Evolutionary conservation across 2,797 vertebrate species (phyloP), one percentile per base, ranked within the genome.

Genomic region (Capromys pilorides): DNA sequence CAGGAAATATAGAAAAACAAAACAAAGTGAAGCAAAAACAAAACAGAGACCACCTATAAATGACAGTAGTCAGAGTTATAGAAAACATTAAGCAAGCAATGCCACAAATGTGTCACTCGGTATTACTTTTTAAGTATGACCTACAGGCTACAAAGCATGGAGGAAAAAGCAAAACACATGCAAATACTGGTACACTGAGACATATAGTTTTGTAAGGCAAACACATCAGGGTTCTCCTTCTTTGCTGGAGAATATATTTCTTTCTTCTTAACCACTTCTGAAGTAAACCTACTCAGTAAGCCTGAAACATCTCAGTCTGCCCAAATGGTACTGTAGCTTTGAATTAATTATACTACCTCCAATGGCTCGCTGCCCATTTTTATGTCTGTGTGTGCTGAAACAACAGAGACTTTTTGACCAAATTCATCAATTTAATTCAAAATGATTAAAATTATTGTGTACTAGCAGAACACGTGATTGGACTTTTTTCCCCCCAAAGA

Each of bases 361-460:
- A 33, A 8, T 18, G 49, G 31, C 14, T 45, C 28, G 3, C 18
- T 45, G 14, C 18, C 39, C 57, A 51, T 28, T 88, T 80, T 86
- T 49, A 77, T 26, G 1, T 36, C 69, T 59, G 94, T 77, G 18
- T 49, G 18, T 84, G 5, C 67, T 78, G 12, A 85, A 73, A 84
- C 13, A 49, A 49, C 21, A 78, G 10, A 90, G 19, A 96, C 79
- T 18, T 9, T 90, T 80, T 77, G 45, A 81, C 39, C 67, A 69
- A 69, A 95, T 51, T 83, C 54, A 67, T 79, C 88, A 71, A 59
- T 92, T 88, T 94, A 62, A 86, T 94, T 33, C 88, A 92, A 94
- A 94, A 78, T 80, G 41, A 22, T 78, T 64, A 62, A 78, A 36
- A 6, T 78, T 73, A 31, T 6, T 1, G 1, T 28, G 21, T 71